Evolutionary conservation across 2,888 invertebrate genomes (phyloP), one percentile per base, ranked within the genome.

Genomic region (Hydriomena furcata): DNA sequence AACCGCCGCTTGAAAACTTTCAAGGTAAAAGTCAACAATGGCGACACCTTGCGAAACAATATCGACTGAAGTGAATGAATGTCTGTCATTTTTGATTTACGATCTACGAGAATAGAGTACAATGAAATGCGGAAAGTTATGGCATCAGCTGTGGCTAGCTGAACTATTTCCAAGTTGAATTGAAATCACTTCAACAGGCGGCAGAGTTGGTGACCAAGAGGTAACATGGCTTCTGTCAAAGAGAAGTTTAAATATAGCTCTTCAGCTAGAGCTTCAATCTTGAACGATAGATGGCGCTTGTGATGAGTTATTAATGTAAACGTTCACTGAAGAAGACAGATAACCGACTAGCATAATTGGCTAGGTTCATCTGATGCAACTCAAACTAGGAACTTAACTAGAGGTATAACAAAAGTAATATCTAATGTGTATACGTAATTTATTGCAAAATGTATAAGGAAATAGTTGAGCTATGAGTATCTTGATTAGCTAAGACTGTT

Each of bases 11-110:
- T 45, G 20, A 21, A 23, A 36, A 36, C 0, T 30, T 52, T 34
- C n/a, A 25, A 47, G 31, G 46, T 34, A 13, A 47, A 46, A 49
- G 12, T 34, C 30, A 30, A 35, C 43, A 48, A 40, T 43, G 10
- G 17, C 3, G 17, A 52, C 41, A 32, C 47, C 48, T n/a, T 43
- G 30, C 25, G 28, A 43, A 43, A 47, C 47, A 52, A 43, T 43
- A 12, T 21, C 27, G 10, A 13, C 7, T 5, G 27, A 30, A 30
- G 8, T 21, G 24, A 31, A 37, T 30, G 10, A 47, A 20, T 40
- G 38, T 47, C 37, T 43, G 47, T 47, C 28, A 30, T 27, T 52
- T 41, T 25, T 42, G 27, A 46, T 46, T 52, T 42, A 46, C 41
- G 27, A 31, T 32, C 30, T 11, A 13, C 6, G 21, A 12, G 27